A percentile compares a stretch with the other conserved stretches of the same genome.
Conservation (phyloP, 1,140 invertebrate genomes). For the Caenorhabditis latens region DNA sequence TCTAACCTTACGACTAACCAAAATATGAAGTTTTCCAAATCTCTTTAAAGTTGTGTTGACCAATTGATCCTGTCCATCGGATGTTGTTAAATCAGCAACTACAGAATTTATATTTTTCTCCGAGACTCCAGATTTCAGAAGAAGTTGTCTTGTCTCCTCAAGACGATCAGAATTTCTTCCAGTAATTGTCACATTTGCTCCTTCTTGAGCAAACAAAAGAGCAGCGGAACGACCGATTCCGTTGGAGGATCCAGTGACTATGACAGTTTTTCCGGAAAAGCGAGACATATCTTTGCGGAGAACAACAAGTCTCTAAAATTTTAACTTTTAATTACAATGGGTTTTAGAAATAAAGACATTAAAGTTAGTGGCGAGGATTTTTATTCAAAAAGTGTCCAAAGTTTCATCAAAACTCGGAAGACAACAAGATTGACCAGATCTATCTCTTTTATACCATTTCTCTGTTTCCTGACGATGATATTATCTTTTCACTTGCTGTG, state of each 20-base stretch:
- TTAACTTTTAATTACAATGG: too few relatives aligned
- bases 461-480: too few relatives aligned
- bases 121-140: conserved; percentile 51
- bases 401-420: too few relatives aligned
- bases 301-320: not conserved
- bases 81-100: conserved; percentile 60
- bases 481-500: too few relatives aligned
- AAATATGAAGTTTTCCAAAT: conserved; percentile 70
- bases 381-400: too few relatives aligned
- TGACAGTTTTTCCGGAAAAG: not conserved
- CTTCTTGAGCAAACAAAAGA: conserved; percentile 83
- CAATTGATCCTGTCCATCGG: conserved; percentile 56
- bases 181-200: conserved; percentile 84
- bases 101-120: conserved; percentile 41
- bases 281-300: not conserved
- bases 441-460: too few relatives aligned
- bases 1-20: conserved; percentile 46
- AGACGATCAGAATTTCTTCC: conserved; percentile 82
- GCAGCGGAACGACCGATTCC: conserved; percentile 88
- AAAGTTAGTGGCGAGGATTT: not conserved
- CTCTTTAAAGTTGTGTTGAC: conserved; percentile 68
- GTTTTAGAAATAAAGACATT: too few relatives aligned
- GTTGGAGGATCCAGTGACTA: conserved; percentile 83
- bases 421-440: too few relatives aligned
- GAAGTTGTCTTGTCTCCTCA: not conserved